phyloP scores from a whole-genome alignment of 2,888 invertebrate genomes.

The Orthosia gothica region DNA sequence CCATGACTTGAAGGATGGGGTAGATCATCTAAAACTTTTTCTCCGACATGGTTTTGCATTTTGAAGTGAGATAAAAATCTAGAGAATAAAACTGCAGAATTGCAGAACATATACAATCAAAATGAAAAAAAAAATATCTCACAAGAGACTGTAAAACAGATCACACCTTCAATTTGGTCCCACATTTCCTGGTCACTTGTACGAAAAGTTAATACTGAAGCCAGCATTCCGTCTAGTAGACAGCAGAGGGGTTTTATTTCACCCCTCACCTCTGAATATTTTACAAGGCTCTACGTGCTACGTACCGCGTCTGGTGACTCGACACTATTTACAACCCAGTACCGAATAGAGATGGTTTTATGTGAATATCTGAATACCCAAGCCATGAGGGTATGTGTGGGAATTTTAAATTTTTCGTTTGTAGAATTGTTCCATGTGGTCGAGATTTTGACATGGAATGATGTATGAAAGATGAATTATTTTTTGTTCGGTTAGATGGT shows the following conservation, averaged over 20 bases:
- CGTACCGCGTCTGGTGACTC: slow-evolving; percentile 65
- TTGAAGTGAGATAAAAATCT: not conserved
- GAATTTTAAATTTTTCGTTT: slow-evolving; percentile 37
- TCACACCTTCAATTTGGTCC: slow-evolving; percentile 17
- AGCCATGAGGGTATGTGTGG: slow-evolving; percentile 32
- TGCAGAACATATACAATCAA: not conserved
- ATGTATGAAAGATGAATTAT: not conserved
- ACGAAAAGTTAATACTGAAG: slow-evolving; percentile 61
- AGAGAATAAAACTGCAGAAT: not conserved
- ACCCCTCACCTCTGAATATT: slow-evolving; percentile 77
- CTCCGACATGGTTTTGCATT: not conserved
- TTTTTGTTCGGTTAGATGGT: too few species aligned
- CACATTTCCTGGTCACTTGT: slow-evolving; percentile 52
- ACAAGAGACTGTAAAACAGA: not conserved
- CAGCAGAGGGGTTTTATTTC: slow-evolving; percentile 74
- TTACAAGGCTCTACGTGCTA: slow-evolving; percentile 74
- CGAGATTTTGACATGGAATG: not conserved
- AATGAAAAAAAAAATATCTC: not conserved
- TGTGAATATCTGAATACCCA: slow-evolving; percentile 72
- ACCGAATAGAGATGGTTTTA: slow-evolving; percentile 75
- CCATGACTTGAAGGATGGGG: too few species aligned
- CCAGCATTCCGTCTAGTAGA: slow-evolving; percentile 64
- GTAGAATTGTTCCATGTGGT: slow-evolving; percentile 2
- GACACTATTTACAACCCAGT: slow-evolving; percentile 67
- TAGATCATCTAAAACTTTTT: too few species aligned